Percentiles rank a stretch among this genome's conserved stretches.
Conservation (phyloP, 2,113 vertebrate genomes). For the Anguilla japonica region DNA sequence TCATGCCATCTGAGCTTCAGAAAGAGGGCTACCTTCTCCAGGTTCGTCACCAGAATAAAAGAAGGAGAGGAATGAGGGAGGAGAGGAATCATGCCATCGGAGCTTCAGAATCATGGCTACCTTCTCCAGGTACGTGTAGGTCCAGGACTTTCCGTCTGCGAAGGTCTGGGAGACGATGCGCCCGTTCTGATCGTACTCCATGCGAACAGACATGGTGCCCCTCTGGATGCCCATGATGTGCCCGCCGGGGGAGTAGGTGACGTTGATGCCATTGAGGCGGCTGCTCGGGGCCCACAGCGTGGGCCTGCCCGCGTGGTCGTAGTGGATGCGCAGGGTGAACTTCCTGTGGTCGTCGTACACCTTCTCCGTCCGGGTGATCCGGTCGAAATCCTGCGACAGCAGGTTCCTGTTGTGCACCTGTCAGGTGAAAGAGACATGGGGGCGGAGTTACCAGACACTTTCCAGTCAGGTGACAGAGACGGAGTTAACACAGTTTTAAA, state of each 20-base stretch:
- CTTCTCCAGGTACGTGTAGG: slow-evolving; percentile 94
- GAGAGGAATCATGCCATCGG: not conserved
- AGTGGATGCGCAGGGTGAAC: slow-evolving; percentile 93
- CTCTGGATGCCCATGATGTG: slow-evolving; percentile 92
- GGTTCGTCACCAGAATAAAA: not conserved
- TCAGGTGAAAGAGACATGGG: not conserved
- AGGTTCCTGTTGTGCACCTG: slow-evolving; percentile 97
- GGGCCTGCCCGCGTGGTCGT: slow-evolving; percentile 87
- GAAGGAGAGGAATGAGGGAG: not conserved
- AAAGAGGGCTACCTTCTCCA: no score
- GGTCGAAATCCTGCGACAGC: slow-evolving; percentile 93
- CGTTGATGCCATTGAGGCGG: slow-evolving; percentile 90
- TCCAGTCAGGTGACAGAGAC: no score
- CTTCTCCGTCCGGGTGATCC: slow-evolving; percentile 96
- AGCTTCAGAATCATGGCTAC: slow-evolving; percentile 48
- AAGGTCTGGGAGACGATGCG: slow-evolving; percentile 91
- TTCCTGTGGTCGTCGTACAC: slow-evolving; percentile 98
- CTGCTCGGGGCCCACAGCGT: slow-evolving; percentile 97
- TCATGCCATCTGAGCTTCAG: not conserved
- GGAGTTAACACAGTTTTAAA: not conserved
- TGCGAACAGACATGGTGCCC: slow-evolving; percentile 96
- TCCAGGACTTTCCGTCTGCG: slow-evolving; percentile 96
- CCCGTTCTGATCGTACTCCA: slow-evolving; percentile 93
- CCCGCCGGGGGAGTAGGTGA: slow-evolving; percentile 89
- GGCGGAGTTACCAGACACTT: not conserved